Evolutionary conservation across 2,113 vertebrate species (phyloP).

Genomic region (Thalassoma bifasciatum): DNA sequence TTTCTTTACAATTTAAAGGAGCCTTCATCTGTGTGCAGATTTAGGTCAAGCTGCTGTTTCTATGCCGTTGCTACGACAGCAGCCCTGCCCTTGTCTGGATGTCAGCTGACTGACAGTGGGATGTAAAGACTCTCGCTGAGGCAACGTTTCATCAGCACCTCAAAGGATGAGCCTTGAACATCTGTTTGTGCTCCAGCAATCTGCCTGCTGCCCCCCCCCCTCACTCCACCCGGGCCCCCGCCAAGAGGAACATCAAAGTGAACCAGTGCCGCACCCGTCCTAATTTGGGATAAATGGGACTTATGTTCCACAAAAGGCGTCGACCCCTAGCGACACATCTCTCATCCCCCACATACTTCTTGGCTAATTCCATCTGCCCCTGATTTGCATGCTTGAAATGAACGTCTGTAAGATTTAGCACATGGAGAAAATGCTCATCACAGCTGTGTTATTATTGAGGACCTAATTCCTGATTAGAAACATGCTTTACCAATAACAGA

Average conservation of each 20-base stretch:
- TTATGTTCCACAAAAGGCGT: constrained; percentile 80
- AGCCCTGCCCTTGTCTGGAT: constrained; percentile 54
- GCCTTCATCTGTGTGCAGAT: constrained; percentile 9
- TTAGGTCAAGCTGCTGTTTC: constrained; percentile 28
- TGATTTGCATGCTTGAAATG: constrained; percentile 74
- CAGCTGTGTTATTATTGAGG: constrained; percentile 59
- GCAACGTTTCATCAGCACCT: constrained; percentile 68
- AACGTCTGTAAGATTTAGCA: constrained; percentile 64
- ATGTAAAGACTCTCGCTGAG: constrained; percentile 55
- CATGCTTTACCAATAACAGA: constrained; percentile 66
- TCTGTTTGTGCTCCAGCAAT: constrained; percentile 70
- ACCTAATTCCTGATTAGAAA: constrained; percentile 78
- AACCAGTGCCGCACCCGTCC: constrained; percentile 60
- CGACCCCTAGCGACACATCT: constrained; percentile 73
- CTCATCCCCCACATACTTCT: constrained; percentile 63
- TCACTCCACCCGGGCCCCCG: constrained; percentile 42
- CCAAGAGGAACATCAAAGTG: constrained; percentile 80
- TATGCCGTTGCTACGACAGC: constrained; percentile 3
- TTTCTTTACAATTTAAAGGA: background rate
- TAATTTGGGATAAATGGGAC: constrained; percentile 83
- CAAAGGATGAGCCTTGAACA: constrained; percentile 73
- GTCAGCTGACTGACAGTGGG: constrained; percentile 62
- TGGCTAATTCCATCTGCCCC: constrained; percentile 78
- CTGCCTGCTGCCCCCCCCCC: constrained; percentile 18
- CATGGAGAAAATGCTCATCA: constrained; percentile 68